These are phyloP conservation scores for Cosmorhoe ocellata DNA, from an alignment of 2,888 invertebrate species.

Conservation along the genomic window DNA sequence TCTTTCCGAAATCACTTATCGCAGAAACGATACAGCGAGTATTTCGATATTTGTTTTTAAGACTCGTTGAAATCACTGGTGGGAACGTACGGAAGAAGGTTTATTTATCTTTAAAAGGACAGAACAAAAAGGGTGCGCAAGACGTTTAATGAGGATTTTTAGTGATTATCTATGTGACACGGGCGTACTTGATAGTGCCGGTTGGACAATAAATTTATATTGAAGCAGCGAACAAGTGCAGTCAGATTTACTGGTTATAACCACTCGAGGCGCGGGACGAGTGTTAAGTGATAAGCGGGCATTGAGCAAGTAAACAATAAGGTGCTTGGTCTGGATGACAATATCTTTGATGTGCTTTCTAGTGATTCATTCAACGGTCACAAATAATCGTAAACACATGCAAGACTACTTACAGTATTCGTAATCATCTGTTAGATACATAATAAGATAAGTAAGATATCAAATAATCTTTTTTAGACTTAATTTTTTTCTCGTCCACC, in stretches of 20 bases:
- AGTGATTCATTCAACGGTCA: too few species aligned
- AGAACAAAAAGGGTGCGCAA: background rate
- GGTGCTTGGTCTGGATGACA: too few species aligned
- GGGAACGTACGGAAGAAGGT: background rate
- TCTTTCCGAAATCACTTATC: constrained; percentile 9
- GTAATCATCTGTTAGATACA: too few species aligned
- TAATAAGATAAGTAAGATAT: too few species aligned
- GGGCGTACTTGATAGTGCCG: constrained; percentile 57
- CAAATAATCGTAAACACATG: too few species aligned
- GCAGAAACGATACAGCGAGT: constrained; percentile 1
- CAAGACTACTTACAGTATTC: too few species aligned
- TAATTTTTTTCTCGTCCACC: too few species aligned
- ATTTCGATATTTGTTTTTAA: background rate
- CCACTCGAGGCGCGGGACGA: constrained; percentile 55
- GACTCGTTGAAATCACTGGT: background rate
- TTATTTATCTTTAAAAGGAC: too few species aligned
- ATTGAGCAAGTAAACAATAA: background rate
- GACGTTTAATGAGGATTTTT: constrained; percentile 12
- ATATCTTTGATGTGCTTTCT: too few species aligned
- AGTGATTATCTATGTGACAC: constrained; percentile 37
- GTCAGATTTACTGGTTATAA: constrained; percentile 65
- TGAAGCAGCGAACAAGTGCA: constrained; percentile 53
- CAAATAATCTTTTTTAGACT: too few species aligned
- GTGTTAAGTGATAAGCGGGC: constrained; percentile 40
- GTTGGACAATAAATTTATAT: constrained; percentile 69